These are phyloP conservation scores for Chorisops tibialis DNA, from an alignment of 2,888 invertebrate species.

Conservation along the genomic window DNA sequence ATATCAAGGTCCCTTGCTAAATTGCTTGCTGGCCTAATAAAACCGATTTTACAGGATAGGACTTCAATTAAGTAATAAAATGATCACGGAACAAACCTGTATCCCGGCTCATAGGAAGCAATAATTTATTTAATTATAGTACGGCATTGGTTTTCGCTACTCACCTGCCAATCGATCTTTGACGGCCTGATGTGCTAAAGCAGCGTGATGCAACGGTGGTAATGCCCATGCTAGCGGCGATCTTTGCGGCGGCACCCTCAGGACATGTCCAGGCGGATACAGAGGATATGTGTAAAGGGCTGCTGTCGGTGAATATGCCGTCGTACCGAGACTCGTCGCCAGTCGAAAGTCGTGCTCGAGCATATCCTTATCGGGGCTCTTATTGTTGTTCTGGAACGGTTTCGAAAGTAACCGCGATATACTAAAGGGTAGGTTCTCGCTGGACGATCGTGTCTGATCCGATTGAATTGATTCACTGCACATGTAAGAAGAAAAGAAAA, in stretches of 20 bases:
- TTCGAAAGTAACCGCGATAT: slow-evolving; percentile 78
- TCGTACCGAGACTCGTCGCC: slow-evolving; percentile 50
- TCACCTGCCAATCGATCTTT: slow-evolving; percentile 80
- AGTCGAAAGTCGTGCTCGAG: slow-evolving; percentile 49
- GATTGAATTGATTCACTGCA: slow-evolving; percentile 53
- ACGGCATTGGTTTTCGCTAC: slow-evolving; percentile 46
- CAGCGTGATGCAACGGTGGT: slow-evolving; percentile 58
- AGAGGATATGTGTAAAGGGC: slow-evolving; percentile 52
- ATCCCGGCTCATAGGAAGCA: not conserved
- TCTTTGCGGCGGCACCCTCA: slow-evolving; percentile 75
- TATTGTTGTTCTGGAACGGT: slow-evolving; percentile 62
- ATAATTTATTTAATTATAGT: not conserved
- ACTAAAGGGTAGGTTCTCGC: slow-evolving; percentile 67
- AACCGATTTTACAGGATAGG: no score
- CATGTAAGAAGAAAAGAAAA: slow-evolving; percentile 36
- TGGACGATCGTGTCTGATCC: slow-evolving; percentile 54
- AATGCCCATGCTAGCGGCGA: slow-evolving; percentile 54
- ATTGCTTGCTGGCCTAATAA: no score
- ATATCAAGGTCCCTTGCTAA: no score
- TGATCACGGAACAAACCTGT: not conserved
- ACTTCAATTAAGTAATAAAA: not conserved
- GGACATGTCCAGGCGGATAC: slow-evolving; percentile 66
- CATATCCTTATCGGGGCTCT: slow-evolving; percentile 48
- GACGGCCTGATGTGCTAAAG: slow-evolving; percentile 76
- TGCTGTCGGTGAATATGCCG: slow-evolving; percentile 47